phyloP scores from a whole-genome alignment of 1,140 invertebrate genomes.

The Hestina assimilis region DNA sequence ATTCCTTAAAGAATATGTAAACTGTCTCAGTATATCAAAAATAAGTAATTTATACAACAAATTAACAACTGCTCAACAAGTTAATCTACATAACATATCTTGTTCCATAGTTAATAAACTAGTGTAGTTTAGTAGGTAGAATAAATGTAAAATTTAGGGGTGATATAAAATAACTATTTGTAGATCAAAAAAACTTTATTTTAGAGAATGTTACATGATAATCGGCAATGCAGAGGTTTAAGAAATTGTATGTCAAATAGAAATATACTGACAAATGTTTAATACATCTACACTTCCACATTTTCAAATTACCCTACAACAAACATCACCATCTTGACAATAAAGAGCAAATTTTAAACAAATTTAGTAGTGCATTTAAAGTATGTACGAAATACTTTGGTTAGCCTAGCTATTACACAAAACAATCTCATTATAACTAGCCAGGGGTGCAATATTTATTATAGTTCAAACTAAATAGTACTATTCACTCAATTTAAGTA shows the following conservation, averaged over 20 bases:
- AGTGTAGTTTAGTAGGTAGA: no score
- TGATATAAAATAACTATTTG: neutral
- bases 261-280: conserved; percentile 73
- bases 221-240: conserved; percentile 76
- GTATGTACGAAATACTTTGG: conserved; percentile 54
- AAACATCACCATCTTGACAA: conserved; percentile 61
- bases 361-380: conserved; percentile 59
- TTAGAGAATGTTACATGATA: conserved; percentile 76
- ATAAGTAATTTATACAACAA: no score
- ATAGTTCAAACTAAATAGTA: conserved; percentile 49
- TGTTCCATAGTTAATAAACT: no score
- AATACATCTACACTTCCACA: conserved; percentile 73
- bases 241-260: conserved; percentile 75
- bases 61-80: no score
- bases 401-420: conserved; percentile 55
- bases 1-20: no score
- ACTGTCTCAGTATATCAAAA: no score
- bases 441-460: conserved; percentile 53
- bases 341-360: conserved; percentile 60
- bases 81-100: no score
- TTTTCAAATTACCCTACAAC: conserved; percentile 66
- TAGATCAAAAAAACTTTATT: conserved; percentile 78
- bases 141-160: neutral
- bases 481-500: conserved; percentile 50
- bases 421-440: conserved; percentile 55